Conservation (phyloP, 2,888 invertebrate genomes). For the Ormia ochracea region DNA sequence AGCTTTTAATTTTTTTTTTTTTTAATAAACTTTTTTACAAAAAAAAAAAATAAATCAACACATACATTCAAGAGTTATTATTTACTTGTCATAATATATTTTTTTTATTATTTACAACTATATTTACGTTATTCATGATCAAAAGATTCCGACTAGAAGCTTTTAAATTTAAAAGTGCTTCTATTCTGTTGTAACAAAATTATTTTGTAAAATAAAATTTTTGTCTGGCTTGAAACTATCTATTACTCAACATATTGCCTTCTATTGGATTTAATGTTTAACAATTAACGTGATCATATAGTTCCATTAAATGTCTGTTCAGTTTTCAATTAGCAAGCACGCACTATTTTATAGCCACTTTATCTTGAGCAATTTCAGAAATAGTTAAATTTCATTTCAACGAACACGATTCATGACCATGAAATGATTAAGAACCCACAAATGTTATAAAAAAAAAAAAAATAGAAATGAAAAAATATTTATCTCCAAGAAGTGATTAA, state of each 20-base stretch:
- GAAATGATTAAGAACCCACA: neutral
- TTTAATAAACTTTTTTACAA: too few species aligned
- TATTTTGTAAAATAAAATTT: too few species aligned
- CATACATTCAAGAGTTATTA: too few species aligned
- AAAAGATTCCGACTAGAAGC: too few species aligned
- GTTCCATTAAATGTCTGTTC: neutral
- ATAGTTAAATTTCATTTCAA: neutral
- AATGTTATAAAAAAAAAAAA: neutral
- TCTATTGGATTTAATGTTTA: neutral
- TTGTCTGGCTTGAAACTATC: too few species aligned
- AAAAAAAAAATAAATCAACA: too few species aligned
- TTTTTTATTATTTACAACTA: too few species aligned
- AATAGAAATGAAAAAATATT: neutral
- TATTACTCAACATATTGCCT: neutral
- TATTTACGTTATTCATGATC: too few species aligned
- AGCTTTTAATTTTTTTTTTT: too few species aligned
- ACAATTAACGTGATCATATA: neutral
- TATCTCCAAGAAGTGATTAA: neutral
- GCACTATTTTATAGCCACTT: neutral
- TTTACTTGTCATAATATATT: too few species aligned
- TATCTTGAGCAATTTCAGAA: neutral
- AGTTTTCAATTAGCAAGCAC: neutral
- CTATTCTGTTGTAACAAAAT: too few species aligned
- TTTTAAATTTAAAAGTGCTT: too few species aligned
- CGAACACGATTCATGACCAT: neutral